Conservation (phyloP, 2,113 vertebrate genomes). For the Toxotes chatareus region DNA sequence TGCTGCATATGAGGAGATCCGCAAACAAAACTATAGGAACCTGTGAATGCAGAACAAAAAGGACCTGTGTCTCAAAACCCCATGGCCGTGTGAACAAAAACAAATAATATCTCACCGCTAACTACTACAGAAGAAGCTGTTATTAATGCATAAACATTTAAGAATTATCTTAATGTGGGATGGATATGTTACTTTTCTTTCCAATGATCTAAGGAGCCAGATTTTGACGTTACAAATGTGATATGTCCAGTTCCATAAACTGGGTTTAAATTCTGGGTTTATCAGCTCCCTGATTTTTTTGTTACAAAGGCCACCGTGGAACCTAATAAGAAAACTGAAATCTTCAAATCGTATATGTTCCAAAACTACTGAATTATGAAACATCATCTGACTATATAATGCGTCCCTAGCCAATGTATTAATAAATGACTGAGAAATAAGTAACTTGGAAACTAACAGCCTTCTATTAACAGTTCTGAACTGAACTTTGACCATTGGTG, state of each 20-base stretch:
- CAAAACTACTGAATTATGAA: neutral
- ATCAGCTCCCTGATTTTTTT: neutral
- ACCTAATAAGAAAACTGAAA: neutral
- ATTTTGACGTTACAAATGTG: neutral
- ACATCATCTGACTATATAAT: neutral
- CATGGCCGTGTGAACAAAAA: neutral
- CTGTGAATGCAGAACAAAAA: neutral
- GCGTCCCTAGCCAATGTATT: neutral
- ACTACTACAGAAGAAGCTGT: neutral
- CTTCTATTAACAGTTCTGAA: neutral
- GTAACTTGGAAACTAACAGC: neutral
- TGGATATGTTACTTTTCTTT: no score
- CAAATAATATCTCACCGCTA: neutral
- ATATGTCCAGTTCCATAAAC: neutral
- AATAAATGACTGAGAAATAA: neutral
- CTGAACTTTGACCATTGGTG: neutral
- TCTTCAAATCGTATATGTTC: neutral
- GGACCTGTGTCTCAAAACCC: neutral
- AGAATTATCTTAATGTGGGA: neutral
- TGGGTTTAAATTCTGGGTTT: neutral
- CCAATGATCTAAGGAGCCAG: neutral
- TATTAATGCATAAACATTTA: neutral
- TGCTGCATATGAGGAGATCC: neutral
- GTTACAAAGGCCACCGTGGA: neutral
- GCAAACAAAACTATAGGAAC: neutral